Evolutionary conservation across 2,797 vertebrate species (phyloP).

Genomic region (Moxostoma hubbsi): DNA sequence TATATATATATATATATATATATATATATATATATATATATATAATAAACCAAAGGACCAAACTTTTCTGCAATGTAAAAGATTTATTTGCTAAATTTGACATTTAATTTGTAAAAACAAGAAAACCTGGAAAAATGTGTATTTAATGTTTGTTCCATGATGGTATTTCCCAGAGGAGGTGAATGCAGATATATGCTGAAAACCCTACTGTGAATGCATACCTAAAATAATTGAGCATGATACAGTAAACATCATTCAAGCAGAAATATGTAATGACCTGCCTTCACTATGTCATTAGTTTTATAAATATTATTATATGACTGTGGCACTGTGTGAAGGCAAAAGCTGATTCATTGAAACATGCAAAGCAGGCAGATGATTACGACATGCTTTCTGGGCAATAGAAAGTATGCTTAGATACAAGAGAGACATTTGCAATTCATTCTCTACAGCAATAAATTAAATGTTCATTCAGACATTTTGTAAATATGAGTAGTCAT

Average conservation of each 20-base stretch:
- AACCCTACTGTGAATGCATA: not conserved
- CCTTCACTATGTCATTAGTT: constrained; percentile 37
- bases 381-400: constrained; percentile 26
- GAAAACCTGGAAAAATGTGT: too few relatives aligned
- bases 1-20: too few relatives aligned
- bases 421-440: constrained; percentile 15
- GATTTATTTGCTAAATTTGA: not conserved
- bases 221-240: not conserved
- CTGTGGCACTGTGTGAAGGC: not conserved
- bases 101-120: too few relatives aligned
- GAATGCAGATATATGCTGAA: too few relatives aligned
- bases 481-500: too few relatives aligned
- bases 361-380: constrained; percentile 26
- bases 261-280: constrained; percentile 21
- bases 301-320: constrained; percentile 33
- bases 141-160: too few relatives aligned
- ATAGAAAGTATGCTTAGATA: not conserved
- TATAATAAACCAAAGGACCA: not conserved
- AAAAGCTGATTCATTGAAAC: constrained; percentile 19
- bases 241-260: constrained; percentile 9
- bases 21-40: too few relatives aligned
- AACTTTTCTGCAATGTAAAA: not conserved
- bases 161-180: too few relatives aligned
- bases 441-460: not conserved
- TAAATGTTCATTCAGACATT: not conserved